Evolutionary conservation across 1,140 invertebrate species (phyloP).

Genomic region (Cydia fagiglandana): DNA sequence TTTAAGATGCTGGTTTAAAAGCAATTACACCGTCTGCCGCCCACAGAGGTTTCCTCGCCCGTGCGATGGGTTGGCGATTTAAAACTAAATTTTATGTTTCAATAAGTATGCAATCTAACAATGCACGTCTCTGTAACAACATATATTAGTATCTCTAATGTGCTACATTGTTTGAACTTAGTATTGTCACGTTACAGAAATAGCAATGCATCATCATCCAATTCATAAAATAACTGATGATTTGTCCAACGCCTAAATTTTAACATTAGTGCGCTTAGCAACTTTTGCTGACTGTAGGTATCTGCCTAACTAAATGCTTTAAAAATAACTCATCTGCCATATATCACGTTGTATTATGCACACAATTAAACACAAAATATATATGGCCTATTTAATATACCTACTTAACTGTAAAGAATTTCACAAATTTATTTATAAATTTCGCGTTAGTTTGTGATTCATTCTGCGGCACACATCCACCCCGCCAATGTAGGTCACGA

Average conservation of each 20-base stretch:
- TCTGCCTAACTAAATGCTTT: too few species aligned
- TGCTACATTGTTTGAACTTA: background rate
- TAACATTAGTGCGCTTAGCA: too few species aligned
- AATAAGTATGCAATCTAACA: background rate
- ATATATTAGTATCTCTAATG: background rate
- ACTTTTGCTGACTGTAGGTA: too few species aligned
- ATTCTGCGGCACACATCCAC: conserved; percentile 43
- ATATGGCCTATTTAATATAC: background rate
- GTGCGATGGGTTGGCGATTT: conserved; percentile 6
- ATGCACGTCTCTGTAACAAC: conserved; percentile 10
- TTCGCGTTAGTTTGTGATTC: conserved; percentile 39
- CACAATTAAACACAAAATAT: too few species aligned
- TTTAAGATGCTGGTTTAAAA: conserved; percentile 32
- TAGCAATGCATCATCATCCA: conserved; percentile 6
- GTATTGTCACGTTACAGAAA: background rate
- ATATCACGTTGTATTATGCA: background rate
- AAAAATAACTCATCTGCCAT: too few species aligned
- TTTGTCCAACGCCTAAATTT: too few species aligned
- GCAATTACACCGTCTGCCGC: conserved; percentile 46
- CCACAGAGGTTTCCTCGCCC: conserved; percentile 30
- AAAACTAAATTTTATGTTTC: background rate
- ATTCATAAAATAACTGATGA: background rate
- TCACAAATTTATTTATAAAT: conserved; percentile 10
- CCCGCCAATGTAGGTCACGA: conserved; percentile 53
- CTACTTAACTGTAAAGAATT: background rate